Base-by-base conservation (phyloP, 1,140 invertebrate species). In the Drosophila guanche region DNA sequence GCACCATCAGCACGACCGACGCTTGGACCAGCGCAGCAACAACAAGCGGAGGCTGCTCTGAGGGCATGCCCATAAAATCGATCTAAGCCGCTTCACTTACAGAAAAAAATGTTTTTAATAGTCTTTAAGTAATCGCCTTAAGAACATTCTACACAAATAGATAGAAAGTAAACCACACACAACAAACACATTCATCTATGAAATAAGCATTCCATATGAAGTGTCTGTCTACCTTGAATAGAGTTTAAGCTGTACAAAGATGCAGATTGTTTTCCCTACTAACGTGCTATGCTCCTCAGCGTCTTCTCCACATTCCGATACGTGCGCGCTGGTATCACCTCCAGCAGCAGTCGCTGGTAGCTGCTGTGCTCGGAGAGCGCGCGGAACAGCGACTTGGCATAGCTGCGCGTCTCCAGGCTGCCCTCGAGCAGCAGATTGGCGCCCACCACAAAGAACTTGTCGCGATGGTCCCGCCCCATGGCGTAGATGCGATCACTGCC, bases 381-480 rank as follows among this genome's bases (percentile, higher is more conserved):
- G 8, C 93, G 92, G 68, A 95, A 94, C 12, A 96, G 92, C 53
- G 93, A 93, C 42, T 95, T 93, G 1, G 95, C 95, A 90, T 94
- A 95, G 91, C 90, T 93, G 93, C 98, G 95, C 0, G 97, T 96
- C 69, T 98, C 96, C 16, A 97, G 93, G 89, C 95, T 97, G 10
- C 96, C 96, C 90, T 99, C 98, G 5, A 95, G 95, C 1, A 98
- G 91, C 61, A 98, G 94, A 78, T 96, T 96, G 0, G 97, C 96
- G 3, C 95, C 95, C 0, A 95, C 94, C 20, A 95, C 93, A 33
- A 99, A 91, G 40, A 98, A 92, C 74, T 95, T 95, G 66, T 98
- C 96, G 22, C 95, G 94, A 0, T 95, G 93, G 62, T 99, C 97
- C 69, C 94, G 93, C 0, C 95, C 94, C 78, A 96, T 91, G 50